Conservation (phyloP, 2,797 vertebrate genomes). For the Sebastolobus alascanus region DNA sequence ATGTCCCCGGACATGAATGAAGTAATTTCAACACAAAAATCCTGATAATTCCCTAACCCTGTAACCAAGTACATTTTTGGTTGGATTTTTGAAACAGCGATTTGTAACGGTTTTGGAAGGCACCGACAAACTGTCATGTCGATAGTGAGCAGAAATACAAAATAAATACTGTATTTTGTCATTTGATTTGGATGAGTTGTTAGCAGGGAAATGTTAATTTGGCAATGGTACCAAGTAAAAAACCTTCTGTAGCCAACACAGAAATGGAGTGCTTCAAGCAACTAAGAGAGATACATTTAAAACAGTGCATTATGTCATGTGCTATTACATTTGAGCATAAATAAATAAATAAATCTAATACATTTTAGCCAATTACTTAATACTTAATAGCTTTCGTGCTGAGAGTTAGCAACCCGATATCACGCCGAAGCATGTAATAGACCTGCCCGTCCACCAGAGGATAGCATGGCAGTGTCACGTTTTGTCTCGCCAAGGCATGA, state of each 20-base stretch:
- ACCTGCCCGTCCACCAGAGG: too few species aligned
- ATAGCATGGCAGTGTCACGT: too few species aligned
- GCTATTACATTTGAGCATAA: neutral
- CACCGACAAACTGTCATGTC: neutral
- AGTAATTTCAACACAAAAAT: neutral
- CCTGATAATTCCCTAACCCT: neutral
- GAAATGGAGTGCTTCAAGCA: neutral
- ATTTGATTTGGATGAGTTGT: neutral
- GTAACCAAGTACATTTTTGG: neutral
- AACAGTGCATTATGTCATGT: neutral
- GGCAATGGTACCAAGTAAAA: neutral
- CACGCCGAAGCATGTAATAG: too few species aligned
- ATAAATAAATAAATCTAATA: neutral
- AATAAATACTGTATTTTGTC: neutral
- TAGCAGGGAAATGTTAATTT: neutral
- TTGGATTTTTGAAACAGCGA: neutral
- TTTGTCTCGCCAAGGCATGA: too few species aligned
- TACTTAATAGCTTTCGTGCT: too few species aligned
- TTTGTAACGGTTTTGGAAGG: neutral
- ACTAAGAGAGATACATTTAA: neutral
- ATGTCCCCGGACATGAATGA: neutral
- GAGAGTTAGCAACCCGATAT: too few species aligned
- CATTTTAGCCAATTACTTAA: neutral
- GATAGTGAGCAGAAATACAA: neutral
- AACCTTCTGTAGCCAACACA: constrained; percentile 1